phyloP scores from a whole-genome alignment of 64 coral and sea anemone species.

The Platygyra sinensis region DNA sequence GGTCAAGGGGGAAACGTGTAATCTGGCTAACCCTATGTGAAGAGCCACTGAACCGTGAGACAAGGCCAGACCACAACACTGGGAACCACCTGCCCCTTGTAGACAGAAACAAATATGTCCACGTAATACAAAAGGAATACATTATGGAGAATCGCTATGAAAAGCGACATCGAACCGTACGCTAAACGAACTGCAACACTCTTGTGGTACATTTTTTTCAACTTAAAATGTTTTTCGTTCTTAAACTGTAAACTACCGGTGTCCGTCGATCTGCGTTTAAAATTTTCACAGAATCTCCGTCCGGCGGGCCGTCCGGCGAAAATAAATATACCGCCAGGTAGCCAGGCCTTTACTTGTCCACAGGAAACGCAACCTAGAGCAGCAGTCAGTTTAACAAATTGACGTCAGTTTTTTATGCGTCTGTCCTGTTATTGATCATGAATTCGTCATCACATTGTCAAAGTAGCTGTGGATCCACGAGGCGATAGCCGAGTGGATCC shows the following conservation, averaged over 20 bases:
- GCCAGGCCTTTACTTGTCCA: neutral
- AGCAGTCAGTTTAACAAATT: too few relatives aligned
- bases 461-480: too few relatives aligned
- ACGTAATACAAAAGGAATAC: constrained; percentile 96
- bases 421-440: too few relatives aligned
- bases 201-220: constrained; percentile 15
- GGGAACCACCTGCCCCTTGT: constrained; percentile 4
- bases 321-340: neutral
- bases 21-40: too few relatives aligned
- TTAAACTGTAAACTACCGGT: neutral
- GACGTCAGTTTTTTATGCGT: too few relatives aligned
- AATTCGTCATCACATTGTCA: too few relatives aligned
- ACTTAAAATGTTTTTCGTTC: neutral
- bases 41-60: too few relatives aligned
- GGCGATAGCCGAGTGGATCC: too few relatives aligned
- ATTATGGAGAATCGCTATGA: constrained; percentile 93
- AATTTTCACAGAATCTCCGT: neutral
- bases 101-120: constrained; percentile 96
- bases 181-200: constrained; percentile 58
- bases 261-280: neutral
- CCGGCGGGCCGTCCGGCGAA: neutral
- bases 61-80: too few relatives aligned
- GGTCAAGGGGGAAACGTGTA: too few relatives aligned
- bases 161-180: constrained; percentile 94
- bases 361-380: too few relatives aligned